Evolutionary conservation across 2,797 vertebrate species (phyloP), one percentile per base, ranked within the genome.

Genomic region (Falco rusticolus): DNA sequence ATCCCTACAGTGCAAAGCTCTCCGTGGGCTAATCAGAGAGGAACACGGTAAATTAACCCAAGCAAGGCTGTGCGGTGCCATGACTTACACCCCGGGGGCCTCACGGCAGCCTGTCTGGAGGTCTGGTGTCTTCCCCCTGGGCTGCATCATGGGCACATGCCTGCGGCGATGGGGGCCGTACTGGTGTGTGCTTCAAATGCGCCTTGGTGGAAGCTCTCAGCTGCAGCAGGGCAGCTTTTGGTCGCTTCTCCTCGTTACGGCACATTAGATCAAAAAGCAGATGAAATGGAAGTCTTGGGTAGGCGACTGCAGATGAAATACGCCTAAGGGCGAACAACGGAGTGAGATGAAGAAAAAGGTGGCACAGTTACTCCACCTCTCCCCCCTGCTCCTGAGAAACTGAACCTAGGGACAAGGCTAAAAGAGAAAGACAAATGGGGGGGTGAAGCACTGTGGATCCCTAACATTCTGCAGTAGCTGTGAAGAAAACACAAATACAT

Each of bases 291-390:
- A 94, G 45, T 8, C 80, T n/a, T 39, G 54, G n/a, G 78, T 13
- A 50, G 79, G 83, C 68, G 81, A 56, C 48, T 56, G 54, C 0
- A 3, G 54, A 48, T 11, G 3, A 79, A 94, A 76, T 20, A 20
- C 7, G n/a, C 86, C 47, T 5, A 10, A 51, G 54, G 86, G 70
- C 0, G 0, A 94, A 75, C 25, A 59, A 39, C 0, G 0, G n/a
- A n/a, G 41, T 3, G 37, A 77, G 68, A 24, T 1, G 6, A 84
- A 82, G 66, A 63, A 63, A 16, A 33, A 0, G 1, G 29, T 16
- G 51, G 63, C 60, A 78, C 17, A 41, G 51, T 10, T 33, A 37
- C 22, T 64, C 53, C 60, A 76, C 31, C 60, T 57, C 48, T 69
- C 28, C 54, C 84, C 50, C 7, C 10, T 50, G 51, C 61, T 61